Conservation (phyloP, 2,888 invertebrate species). For the Leptinotarsa juncta region DNA sequence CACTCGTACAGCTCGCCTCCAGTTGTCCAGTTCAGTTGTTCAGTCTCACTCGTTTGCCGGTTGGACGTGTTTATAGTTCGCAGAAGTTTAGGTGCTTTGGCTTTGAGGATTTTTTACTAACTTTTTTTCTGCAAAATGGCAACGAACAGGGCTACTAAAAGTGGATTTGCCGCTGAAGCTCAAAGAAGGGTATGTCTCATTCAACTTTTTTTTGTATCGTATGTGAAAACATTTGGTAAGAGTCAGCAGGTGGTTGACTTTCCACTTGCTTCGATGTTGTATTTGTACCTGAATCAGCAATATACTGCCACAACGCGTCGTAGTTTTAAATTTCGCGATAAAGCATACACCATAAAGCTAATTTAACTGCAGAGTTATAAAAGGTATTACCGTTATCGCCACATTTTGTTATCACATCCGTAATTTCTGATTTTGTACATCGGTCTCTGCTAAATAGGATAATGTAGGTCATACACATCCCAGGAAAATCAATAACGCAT, state of each 20-base stretch:
- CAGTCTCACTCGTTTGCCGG: slow-evolving; percentile 5
- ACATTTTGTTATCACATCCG: background rate
- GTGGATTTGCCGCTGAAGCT: slow-evolving; percentile 96
- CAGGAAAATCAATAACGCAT: slow-evolving; percentile 34
- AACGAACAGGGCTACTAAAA: slow-evolving; percentile 86
- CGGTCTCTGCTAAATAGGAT: slow-evolving; percentile 15
- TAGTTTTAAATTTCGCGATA: background rate
- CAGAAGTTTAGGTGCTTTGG: slow-evolving; percentile 35
- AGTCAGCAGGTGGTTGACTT: slow-evolving; percentile 35
- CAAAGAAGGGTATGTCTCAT: slow-evolving; percentile 84
- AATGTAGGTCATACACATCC: slow-evolving; percentile 31
- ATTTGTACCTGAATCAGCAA: background rate
- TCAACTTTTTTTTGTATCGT: background rate
- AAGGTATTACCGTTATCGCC: background rate
- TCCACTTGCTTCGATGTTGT: background rate
- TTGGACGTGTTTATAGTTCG: slow-evolving; percentile 42
- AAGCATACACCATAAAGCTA: background rate
- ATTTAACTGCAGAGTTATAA: background rate
- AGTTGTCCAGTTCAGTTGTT: slow-evolving; percentile 12
- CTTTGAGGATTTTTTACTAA: slow-evolving; percentile 35
- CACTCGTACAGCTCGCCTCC: slow-evolving; percentile 24
- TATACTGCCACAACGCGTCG: background rate
- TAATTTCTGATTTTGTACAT: background rate
- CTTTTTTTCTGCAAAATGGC: slow-evolving; percentile 71
- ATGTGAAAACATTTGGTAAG: background rate